Percentiles rank a stretch among this genome's conserved stretches.
These are phyloP conservation scores for Enteromius thamalakanensis DNA, from an alignment of 2,797 vertebrate genomes.

Conservation along the genomic window DNA sequence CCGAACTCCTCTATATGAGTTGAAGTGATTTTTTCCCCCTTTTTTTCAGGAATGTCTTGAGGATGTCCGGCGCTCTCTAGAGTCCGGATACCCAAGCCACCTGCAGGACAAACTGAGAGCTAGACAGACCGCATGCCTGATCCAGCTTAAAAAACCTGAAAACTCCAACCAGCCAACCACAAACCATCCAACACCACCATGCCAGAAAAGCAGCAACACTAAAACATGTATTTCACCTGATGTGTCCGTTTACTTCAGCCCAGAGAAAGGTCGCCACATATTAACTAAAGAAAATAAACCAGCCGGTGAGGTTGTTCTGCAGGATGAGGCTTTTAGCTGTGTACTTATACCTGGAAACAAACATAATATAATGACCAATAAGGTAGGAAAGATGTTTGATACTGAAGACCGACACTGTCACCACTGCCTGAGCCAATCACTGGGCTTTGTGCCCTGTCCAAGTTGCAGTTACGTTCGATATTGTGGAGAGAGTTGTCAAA, in stretches of 20 bases:
- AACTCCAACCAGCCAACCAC: slow-evolving; percentile 31
- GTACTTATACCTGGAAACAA: slow-evolving; percentile 80
- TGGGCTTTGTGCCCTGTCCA: slow-evolving; percentile 79
- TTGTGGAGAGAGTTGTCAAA: slow-evolving; percentile 81
- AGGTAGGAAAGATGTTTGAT: slow-evolving; percentile 57
- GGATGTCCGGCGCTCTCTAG: slow-evolving; percentile 83
- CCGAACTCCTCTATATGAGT: neutral
- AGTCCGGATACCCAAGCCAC: slow-evolving; percentile 82
- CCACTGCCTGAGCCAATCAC: slow-evolving; percentile 79
- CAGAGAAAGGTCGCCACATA: slow-evolving; percentile 85
- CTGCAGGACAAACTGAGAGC: slow-evolving; percentile 84
- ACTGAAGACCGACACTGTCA: slow-evolving; percentile 84
- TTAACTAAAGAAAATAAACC: slow-evolving; percentile 78
- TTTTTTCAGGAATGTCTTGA: slow-evolving; percentile 81
- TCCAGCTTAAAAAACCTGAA: slow-evolving; percentile 68
- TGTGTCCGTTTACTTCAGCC: slow-evolving; percentile 73
- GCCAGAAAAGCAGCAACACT: slow-evolving; percentile 52
- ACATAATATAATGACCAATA: slow-evolving; percentile 29
- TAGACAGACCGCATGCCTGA: slow-evolving; percentile 81
- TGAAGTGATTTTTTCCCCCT: neutral
- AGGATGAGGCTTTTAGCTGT: slow-evolving; percentile 86
- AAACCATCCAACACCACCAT: slow-evolving; percentile 54
- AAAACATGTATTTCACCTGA: slow-evolving; percentile 69
- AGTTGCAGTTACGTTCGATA: slow-evolving; percentile 88
- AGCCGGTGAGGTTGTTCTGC: slow-evolving; percentile 83